These are phyloP conservation scores for Origma solitaria DNA, from an alignment of 2,113 vertebrate species.

Conservation along the genomic window DNA sequence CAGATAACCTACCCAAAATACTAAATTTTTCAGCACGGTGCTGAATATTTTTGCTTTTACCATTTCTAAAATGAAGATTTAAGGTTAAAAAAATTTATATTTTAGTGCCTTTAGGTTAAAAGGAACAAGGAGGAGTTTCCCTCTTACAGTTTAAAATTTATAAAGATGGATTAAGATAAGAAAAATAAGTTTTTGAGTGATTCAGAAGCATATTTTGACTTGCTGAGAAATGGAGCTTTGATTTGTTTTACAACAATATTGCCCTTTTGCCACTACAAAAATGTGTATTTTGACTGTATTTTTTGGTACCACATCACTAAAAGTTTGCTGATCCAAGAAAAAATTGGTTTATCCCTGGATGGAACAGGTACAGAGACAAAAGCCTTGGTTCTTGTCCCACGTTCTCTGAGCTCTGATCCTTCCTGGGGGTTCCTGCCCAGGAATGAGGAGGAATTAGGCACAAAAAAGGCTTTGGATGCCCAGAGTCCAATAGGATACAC, in stretches of 20 bases:
- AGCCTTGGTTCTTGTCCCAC: background rate
- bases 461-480: background rate
- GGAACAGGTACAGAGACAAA: background rate
- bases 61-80: background rate
- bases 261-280: background rate
- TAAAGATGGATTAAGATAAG: background rate
- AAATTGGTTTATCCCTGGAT: background rate
- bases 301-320: too few relatives aligned
- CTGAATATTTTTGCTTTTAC: background rate
- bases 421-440: background rate
- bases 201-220: background rate
- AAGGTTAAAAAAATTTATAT: background rate
- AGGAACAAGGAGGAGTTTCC: background rate
- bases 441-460: background rate
- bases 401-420: background rate
- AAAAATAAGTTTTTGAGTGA: background rate
- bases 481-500: background rate
- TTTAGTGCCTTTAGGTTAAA: background rate
- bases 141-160: background rate
- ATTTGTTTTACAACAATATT: background rate
- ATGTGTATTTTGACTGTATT: background rate
- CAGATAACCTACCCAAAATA: accelerated
- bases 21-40: background rate
- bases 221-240: background rate
- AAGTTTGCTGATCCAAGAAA: background rate